Evolutionary conservation across 2,888 invertebrate genomes (phyloP).

Genomic region (Geotrupes spiniger): DNA sequence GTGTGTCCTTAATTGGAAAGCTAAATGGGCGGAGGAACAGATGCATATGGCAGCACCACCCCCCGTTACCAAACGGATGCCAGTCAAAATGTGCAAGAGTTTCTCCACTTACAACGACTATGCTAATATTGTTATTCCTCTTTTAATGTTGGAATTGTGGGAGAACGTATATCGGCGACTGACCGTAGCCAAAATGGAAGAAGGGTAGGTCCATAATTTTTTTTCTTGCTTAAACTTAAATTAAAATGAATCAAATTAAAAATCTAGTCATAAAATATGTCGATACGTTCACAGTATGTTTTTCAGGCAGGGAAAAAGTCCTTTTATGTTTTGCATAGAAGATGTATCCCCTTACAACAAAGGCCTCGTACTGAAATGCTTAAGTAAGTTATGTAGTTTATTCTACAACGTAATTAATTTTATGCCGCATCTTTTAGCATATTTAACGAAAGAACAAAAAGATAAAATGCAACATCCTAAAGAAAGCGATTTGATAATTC

Average conservation of each 20-base stretch:
- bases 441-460: slow-evolving; percentile 26
- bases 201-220: no score
- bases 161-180: no score
- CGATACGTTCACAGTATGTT: no score
- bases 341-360: no score
- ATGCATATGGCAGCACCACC: slow-evolving; percentile 53
- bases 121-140: slow-evolving; percentile 55
- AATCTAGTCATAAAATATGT: no score
- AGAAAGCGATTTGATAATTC: slow-evolving; percentile 31
- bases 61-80: slow-evolving; percentile 53
- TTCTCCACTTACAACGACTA: slow-evolving; percentile 62
- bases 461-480: slow-evolving; percentile 23
- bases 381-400: no score
- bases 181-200: no score
- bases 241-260: no score
- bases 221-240: no score
- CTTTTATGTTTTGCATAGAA: slow-evolving; percentile 9
- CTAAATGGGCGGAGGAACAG: slow-evolving; percentile 64
- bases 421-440: slow-evolving; percentile 29
- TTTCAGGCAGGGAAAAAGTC: slow-evolving; percentile 11
- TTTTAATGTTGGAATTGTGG: slow-evolving; percentile 65
- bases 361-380: slow-evolving; percentile 18
- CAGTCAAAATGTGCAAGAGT: slow-evolving; percentile 55
- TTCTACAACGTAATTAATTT: not conserved
- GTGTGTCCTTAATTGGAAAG: slow-evolving; percentile 63